These are phyloP conservation scores for Temnothorax unifasciatus DNA, from an alignment of 2,888 invertebrate genomes.

Conservation along the genomic window DNA sequence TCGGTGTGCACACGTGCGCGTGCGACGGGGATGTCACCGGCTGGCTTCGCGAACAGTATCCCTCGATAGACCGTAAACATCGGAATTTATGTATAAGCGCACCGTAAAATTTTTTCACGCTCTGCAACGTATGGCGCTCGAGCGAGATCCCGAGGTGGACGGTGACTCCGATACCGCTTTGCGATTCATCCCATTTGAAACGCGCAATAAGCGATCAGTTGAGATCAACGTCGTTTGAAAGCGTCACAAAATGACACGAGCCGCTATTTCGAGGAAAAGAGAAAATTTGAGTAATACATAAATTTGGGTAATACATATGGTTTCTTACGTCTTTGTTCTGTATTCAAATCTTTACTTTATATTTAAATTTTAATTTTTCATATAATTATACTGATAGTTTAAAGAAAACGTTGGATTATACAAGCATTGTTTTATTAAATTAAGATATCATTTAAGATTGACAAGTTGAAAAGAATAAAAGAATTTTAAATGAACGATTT, in stretches of 20 bases:
- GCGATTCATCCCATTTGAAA: background rate
- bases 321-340: background rate
- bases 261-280: background rate
- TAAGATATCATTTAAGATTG: background rate
- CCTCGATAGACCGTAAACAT: slow-evolving; percentile 48
- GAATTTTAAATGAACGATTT: background rate
- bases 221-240: background rate
- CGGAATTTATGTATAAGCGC: slow-evolving; percentile 35
- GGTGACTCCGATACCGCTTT: slow-evolving; percentile 22
- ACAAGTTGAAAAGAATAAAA: background rate
- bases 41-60: slow-evolving; percentile 30
- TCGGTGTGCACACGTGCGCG: slow-evolving; percentile 31
- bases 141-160: background rate
- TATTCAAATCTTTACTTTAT: background rate
- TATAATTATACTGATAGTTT: background rate
- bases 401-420: background rate
- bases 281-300: background rate
- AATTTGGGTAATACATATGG: background rate
- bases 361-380: too few species aligned
- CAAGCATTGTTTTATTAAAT: background rate
- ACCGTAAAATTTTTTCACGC: slow-evolving; percentile 17
- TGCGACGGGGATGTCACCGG: slow-evolving; percentile 20
- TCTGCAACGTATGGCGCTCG: slow-evolving; percentile 15
- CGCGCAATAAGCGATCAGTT: background rate
- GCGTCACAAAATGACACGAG: background rate